Percentiles rank a stretch among this genome's conserved stretches.
Evolutionary conservation across 2,113 vertebrate genomes (phyloP).

Genomic region (Solenodon paradoxus): DNA sequence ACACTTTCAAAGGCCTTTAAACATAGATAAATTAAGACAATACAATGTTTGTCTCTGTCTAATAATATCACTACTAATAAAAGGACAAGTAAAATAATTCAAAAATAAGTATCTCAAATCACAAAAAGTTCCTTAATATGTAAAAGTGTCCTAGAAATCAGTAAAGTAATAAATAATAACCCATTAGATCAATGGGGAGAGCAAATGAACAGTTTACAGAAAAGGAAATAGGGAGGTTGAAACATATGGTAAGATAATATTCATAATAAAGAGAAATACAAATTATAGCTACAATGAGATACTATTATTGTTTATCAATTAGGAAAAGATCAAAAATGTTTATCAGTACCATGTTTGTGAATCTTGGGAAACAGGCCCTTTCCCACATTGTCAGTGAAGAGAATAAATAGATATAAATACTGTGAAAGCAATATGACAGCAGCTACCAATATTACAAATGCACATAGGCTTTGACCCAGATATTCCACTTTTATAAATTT

Average conservation of each 20-base stretch:
- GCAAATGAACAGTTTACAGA: neutral
- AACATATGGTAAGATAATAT: neutral
- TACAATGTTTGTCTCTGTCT: neutral
- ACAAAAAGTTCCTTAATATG: neutral
- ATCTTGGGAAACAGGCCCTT: neutral
- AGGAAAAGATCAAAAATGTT: neutral
- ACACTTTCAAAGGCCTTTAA: neutral
- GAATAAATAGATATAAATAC: neutral
- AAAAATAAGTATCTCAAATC: neutral
- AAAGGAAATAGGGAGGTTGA: neutral
- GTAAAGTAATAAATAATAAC: neutral
- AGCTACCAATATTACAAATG: neutral
- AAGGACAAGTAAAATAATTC: neutral
- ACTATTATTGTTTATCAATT: neutral
- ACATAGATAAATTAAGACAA: neutral
- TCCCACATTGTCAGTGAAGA: neutral
- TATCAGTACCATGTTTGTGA: neutral
- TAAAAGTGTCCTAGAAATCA: neutral
- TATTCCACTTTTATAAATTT: neutral
- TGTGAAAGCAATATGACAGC: fast-evolving
- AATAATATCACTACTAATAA: neutral
- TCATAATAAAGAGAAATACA: neutral
- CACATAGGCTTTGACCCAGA: neutral
- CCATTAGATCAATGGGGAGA: neutral
- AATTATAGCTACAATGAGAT: neutral